Evolutionary conservation across 2,113 vertebrate species (phyloP).

Genomic region (Peucedramus taeniatus): DNA sequence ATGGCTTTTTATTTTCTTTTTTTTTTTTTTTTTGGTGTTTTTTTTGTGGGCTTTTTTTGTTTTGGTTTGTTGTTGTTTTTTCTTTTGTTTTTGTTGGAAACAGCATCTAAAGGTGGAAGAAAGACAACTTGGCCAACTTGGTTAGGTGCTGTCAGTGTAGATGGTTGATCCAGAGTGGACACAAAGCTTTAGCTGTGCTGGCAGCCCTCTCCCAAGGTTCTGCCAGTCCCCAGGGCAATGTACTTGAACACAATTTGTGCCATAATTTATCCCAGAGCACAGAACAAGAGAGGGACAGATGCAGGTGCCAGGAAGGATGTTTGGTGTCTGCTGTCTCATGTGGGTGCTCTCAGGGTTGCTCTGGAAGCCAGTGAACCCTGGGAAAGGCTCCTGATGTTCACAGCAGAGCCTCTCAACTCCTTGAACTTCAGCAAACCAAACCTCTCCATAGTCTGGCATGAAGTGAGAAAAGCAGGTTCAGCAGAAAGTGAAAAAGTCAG

Average conservation of each 20-base stretch:
- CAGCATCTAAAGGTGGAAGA: not conserved
- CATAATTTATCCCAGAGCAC: not conserved
- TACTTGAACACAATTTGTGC: not conserved
- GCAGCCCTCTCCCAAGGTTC: not conserved
- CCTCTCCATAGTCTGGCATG: not conserved
- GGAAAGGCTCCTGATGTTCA: not conserved
- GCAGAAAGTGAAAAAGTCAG: not conserved
- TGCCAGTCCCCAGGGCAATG: not conserved
- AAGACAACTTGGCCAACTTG: not conserved
- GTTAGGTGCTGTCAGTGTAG: not conserved
- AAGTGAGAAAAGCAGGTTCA: not conserved
- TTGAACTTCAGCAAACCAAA: not conserved
- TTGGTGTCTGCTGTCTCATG: not conserved
- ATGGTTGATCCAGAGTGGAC: not conserved
- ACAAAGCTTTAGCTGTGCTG: not conserved
- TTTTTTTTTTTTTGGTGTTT: too few species aligned
- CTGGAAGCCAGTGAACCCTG: not conserved
- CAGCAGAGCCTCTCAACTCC: not conserved
- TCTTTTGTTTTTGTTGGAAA: not conserved
- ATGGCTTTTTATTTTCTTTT: not conserved
- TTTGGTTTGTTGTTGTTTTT: not conserved
- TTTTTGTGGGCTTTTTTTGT: not conserved
- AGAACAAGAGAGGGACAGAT: not conserved
- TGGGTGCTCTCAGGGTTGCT: not conserved
- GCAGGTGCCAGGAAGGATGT: fast-evolving